phyloP scores from a whole-genome alignment of 2,888 invertebrate species.

The Graphium colonna region DNA sequence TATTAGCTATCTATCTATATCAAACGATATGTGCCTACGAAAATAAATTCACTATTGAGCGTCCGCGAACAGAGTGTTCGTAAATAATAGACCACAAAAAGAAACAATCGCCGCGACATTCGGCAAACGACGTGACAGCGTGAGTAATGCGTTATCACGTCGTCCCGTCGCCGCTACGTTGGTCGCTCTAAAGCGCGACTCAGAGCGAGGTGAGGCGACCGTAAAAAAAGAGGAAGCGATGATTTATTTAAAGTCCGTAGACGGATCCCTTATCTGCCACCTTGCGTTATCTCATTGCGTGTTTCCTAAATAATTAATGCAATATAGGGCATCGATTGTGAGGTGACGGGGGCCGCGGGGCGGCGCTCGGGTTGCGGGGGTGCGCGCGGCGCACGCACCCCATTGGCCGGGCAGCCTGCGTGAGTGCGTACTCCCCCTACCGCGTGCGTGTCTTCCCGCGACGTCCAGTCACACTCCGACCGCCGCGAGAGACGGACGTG shows the following conservation, averaged over 20 bases:
- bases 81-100: slow-evolving; percentile 20
- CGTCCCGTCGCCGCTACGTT: slow-evolving; percentile 28
- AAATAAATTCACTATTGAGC: slow-evolving; percentile 27
- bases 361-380: slow-evolving; percentile 64
- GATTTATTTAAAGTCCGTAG: slow-evolving; percentile 71
- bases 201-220: slow-evolving; percentile 29
- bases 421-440: slow-evolving; percentile 75
- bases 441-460: slow-evolving; percentile 71
- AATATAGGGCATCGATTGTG: slow-evolving; percentile 81
- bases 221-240: slow-evolving; percentile 39
- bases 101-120: slow-evolving; percentile 32
- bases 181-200: slow-evolving; percentile 25
- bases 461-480: slow-evolving; percentile 64
- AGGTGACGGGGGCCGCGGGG: slow-evolving; percentile 72
- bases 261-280: slow-evolving; percentile 75
- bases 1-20: no score
- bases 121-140: slow-evolving; percentile 43
- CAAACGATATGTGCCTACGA: slow-evolving; percentile 1
- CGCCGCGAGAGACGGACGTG: slow-evolving; percentile 55
- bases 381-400: slow-evolving; percentile 78
- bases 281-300: slow-evolving; percentile 80
- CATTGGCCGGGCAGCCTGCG: slow-evolving; percentile 75
- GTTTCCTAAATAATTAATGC: slow-evolving; percentile 82
- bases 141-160: slow-evolving; percentile 57
- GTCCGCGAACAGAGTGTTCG: slow-evolving; percentile 13